These are phyloP conservation scores for Gambelia wislizenii DNA, from an alignment of 2,797 vertebrate genomes.

Conservation along the genomic window DNA sequence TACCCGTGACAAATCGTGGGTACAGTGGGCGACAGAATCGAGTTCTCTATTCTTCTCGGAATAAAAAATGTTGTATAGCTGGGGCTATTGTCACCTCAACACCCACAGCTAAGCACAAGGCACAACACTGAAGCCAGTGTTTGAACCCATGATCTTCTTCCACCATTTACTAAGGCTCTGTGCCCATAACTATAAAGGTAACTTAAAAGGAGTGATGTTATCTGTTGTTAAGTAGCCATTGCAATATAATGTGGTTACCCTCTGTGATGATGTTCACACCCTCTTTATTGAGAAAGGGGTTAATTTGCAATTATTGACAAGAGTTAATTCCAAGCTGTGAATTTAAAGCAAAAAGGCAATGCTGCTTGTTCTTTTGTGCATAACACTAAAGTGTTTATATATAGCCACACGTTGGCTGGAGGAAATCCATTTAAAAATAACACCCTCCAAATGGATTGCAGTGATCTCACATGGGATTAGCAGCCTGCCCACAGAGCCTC, in stretches of 20 bases:
- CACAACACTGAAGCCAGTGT: background rate
- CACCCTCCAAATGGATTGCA: background rate
- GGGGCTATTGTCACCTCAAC: no score
- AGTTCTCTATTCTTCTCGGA: no score
- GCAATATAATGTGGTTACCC: background rate
- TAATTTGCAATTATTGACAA: background rate
- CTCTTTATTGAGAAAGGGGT: background rate
- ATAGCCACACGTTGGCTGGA: conserved; percentile 15
- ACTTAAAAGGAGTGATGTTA: background rate
- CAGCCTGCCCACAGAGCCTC: background rate
- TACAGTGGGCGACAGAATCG: no score
- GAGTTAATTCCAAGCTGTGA: background rate
- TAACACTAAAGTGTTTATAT: background rate
- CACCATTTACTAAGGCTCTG: background rate
- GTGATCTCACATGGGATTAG: conserved; percentile 20
- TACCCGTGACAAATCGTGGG: no score
- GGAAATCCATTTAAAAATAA: conserved; percentile 42
- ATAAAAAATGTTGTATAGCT: no score
- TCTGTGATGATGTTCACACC: no score
- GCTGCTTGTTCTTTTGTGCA: background rate
- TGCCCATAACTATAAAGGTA: background rate
- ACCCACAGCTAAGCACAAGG: background rate
- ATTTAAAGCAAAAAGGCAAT: background rate
- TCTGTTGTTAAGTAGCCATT: background rate
- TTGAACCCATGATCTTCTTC: background rate